Evolutionary conservation across 1,140 invertebrate genomes (phyloP).

Genomic region (Drosophila seguyi): DNA sequence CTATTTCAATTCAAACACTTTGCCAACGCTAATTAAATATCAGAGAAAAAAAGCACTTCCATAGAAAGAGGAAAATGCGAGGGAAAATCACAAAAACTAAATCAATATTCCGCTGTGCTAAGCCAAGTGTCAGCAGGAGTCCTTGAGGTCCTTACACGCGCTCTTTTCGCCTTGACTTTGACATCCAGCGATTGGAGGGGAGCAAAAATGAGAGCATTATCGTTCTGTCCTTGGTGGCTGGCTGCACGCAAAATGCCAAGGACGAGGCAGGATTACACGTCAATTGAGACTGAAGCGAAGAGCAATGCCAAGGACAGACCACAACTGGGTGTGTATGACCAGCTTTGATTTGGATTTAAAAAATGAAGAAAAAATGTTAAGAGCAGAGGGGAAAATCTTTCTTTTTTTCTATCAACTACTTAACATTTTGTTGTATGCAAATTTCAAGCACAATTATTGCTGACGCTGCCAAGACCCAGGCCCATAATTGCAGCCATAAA

Average conservation of each 20-base stretch:
- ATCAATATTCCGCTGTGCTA: constrained; percentile 68
- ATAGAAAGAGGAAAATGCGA: constrained; percentile 1
- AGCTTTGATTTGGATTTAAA: constrained; percentile 33
- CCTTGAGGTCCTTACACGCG: constrained; percentile 66
- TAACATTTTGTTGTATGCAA: constrained; percentile 72
- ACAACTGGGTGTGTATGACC: constrained; percentile 48
- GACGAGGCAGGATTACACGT: constrained; percentile 81
- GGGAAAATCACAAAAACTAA: constrained; percentile 61
- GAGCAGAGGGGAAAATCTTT: background rate
- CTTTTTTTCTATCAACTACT: constrained; percentile 59
- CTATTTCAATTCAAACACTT: constrained; percentile 60
- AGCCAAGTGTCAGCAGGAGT: constrained; percentile 52
- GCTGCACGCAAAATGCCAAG: constrained; percentile 74
- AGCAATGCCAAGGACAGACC: constrained; percentile 62
- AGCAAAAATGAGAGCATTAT: constrained; percentile 43
- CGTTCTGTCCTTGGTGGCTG: constrained; percentile 66
- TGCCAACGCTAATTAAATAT: constrained; percentile 70
- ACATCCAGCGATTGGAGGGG: constrained; percentile 51
- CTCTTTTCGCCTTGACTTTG: constrained; percentile 77
- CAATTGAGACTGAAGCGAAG: constrained; percentile 65
- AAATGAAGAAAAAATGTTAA: background rate
- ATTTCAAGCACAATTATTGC: constrained; percentile 75
- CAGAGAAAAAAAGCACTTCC: constrained; percentile 11
- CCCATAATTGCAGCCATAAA: constrained; percentile 81
- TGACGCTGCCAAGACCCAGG: constrained; percentile 58